These are phyloP conservation scores for Pelobates fuscus DNA, from an alignment of 2,113 vertebrate genomes.

Conservation along the genomic window DNA sequence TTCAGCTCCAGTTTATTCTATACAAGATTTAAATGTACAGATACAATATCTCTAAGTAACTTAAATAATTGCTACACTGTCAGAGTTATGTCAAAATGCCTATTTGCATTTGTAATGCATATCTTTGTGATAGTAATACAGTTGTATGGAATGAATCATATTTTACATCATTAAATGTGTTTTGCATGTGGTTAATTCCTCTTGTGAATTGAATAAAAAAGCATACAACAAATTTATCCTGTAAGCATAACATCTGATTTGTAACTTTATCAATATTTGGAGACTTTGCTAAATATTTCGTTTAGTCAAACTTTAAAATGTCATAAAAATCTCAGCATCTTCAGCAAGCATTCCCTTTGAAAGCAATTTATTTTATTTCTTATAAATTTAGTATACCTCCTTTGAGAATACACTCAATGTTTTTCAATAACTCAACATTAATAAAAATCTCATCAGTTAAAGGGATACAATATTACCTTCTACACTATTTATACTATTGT, in stretches of 20 bases:
- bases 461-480: slow-evolving; percentile 23
- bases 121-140: slow-evolving; percentile 29
- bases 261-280: slow-evolving; percentile 20
- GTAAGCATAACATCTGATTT: not conserved
- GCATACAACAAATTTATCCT: slow-evolving; percentile 11
- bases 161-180: slow-evolving; percentile 17
- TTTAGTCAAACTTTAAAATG: slow-evolving; percentile 15
- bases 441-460: slow-evolving; percentile 31
- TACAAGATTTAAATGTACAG: slow-evolving; percentile 31
- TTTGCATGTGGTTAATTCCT: slow-evolving; percentile 15
- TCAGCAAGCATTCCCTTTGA: slow-evolving; percentile 19
- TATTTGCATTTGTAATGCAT: slow-evolving; percentile 35
- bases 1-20: slow-evolving; percentile 39
- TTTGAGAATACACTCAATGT: not conserved
- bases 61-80: slow-evolving; percentile 37
- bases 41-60: slow-evolving; percentile 31
- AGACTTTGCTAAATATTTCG: slow-evolving; percentile 26
- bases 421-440: slow-evolving; percentile 31
- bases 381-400: slow-evolving; percentile 4
- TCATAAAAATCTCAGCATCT: slow-evolving; percentile 3
- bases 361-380: slow-evolving; percentile 36
- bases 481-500: slow-evolving; percentile 12
- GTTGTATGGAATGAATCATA: not conserved
- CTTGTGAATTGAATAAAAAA: slow-evolving; percentile 16
- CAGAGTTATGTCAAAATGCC: slow-evolving; percentile 40